These are phyloP conservation scores for Dorcus hopei DNA, from an alignment of 2,888 invertebrate genomes.

Conservation along the genomic window DNA sequence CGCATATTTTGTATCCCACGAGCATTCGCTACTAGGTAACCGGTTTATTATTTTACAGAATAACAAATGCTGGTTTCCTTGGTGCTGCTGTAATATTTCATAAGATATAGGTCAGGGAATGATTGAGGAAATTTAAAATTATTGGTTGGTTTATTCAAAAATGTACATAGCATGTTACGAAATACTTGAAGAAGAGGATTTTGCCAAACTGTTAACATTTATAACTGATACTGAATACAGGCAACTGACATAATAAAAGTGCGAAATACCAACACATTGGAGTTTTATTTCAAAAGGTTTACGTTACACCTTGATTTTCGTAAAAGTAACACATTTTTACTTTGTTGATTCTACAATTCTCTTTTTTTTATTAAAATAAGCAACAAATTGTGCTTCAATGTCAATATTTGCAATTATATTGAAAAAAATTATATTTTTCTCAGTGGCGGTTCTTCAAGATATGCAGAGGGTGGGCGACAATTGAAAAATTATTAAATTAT, in stretches of 20 bases:
- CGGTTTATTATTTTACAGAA: slow-evolving; percentile 16
- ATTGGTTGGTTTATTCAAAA: slow-evolving; percentile 22
- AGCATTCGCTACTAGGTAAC: slow-evolving; percentile 20
- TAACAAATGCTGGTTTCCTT: slow-evolving; percentile 14
- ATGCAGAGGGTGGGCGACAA: no score
- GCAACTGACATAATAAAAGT: slow-evolving; percentile 28
- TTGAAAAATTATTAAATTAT: no score
- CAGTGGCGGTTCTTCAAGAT: no score
- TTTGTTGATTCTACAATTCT: no score
- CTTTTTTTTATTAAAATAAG: no score
- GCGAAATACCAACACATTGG: slow-evolving; percentile 22
- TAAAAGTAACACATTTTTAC: no score
- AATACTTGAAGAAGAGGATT: slow-evolving; percentile 20
- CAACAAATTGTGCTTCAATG: no score
- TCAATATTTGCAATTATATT: no score
- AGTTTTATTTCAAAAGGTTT: slow-evolving; percentile 8
- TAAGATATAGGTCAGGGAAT: slow-evolving; percentile 16
- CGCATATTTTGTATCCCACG: slow-evolving; percentile 27
- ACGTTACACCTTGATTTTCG: no score
- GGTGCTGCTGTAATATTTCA: slow-evolving; percentile 16
- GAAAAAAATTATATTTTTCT: no score
- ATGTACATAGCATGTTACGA: slow-evolving; percentile 19
- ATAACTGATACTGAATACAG: slow-evolving; percentile 24
- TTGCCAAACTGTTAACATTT: slow-evolving; percentile 28
- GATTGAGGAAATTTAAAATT: slow-evolving; percentile 18